These are phyloP conservation scores for Yasuhikotakia modesta DNA, from an alignment of 2,797 vertebrate genomes.

Conservation along the genomic window DNA sequence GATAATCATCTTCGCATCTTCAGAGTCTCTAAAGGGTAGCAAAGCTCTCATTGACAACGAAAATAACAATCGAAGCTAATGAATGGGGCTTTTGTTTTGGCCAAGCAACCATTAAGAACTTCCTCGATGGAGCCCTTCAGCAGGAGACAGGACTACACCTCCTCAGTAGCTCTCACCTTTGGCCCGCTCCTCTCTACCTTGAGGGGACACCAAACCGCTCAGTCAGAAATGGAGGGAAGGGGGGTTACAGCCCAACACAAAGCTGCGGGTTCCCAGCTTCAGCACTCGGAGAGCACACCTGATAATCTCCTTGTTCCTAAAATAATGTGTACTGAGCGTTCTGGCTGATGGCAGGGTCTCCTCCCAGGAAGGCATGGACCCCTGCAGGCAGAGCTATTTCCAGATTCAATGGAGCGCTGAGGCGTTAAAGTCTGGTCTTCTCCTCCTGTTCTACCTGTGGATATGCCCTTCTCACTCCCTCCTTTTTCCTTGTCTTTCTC, in stretches of 20 bases:
- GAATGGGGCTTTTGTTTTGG: slow-evolving; percentile 56
- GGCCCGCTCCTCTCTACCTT: slow-evolving; percentile 17
- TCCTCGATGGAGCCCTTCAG: slow-evolving; percentile 46
- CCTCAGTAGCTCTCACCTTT: slow-evolving; percentile 27
- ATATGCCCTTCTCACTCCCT: slow-evolving; percentile 34
- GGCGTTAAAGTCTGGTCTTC: slow-evolving; percentile 44
- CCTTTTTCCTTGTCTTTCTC: slow-evolving; percentile 33
- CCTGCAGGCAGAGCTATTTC: slow-evolving; percentile 48
- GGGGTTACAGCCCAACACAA: not conserved
- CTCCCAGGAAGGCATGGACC: slow-evolving; percentile 32
- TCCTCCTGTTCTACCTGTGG: slow-evolving; percentile 55
- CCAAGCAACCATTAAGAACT: slow-evolving; percentile 54
- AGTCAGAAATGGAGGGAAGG: not conserved
- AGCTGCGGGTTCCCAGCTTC: not conserved
- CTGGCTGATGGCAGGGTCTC: slow-evolving; percentile 64
- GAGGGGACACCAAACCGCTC: slow-evolving; percentile 8
- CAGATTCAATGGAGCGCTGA: slow-evolving; percentile 42
- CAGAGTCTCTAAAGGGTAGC: slow-evolving; percentile 23
- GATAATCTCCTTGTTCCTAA: slow-evolving; percentile 78
- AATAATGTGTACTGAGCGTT: slow-evolving; percentile 72
- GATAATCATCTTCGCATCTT: slow-evolving; percentile 48
- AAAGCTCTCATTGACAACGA: slow-evolving; percentile 30
- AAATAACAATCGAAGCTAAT: slow-evolving; percentile 54
- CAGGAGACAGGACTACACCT: slow-evolving; percentile 34
- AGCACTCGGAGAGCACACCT: slow-evolving; percentile 46